Percentiles rank a stretch among this genome's conserved stretches.
Conservation (phyloP, 2,113 vertebrate species). For the Tupaia chinensis region DNA sequence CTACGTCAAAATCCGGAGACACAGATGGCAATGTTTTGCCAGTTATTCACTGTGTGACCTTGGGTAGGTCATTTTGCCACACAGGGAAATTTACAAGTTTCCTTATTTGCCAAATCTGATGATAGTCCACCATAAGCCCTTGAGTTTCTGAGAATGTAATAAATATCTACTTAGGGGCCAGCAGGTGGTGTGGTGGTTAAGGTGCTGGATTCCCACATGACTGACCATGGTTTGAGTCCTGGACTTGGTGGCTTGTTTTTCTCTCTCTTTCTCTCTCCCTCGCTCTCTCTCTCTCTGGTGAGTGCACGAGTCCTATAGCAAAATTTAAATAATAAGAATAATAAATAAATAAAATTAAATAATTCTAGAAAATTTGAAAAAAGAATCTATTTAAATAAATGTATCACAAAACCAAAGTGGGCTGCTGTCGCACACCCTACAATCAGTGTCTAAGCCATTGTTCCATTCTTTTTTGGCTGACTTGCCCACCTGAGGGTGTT, state of each 20-base stretch:
- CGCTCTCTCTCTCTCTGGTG: no score
- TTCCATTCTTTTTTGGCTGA: background rate
- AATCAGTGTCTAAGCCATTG: background rate
- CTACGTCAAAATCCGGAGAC: background rate
- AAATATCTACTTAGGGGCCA: background rate
- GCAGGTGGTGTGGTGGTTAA: no score
- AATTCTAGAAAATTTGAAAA: no score
- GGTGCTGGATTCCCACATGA: no score
- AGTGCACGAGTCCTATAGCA: no score
- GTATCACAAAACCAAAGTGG: background rate
- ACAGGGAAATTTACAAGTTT: background rate
- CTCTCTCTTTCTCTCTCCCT: no score
- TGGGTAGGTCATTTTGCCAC: conserved; percentile 30
- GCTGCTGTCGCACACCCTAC: background rate
- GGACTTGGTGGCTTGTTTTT: no score
- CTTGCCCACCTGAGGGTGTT: background rate
- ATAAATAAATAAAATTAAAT: no score
- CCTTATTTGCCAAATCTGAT: conserved; percentile 8
- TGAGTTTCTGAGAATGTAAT: background rate
- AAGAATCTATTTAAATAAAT: background rate
- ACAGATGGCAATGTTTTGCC: background rate
- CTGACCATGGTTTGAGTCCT: no score
- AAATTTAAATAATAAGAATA: no score
- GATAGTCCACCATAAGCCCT: background rate
- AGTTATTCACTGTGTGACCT: conserved; percentile 11